Conservation (phyloP, 2,797 vertebrate genomes). For the Artibeus lituratus region DNA sequence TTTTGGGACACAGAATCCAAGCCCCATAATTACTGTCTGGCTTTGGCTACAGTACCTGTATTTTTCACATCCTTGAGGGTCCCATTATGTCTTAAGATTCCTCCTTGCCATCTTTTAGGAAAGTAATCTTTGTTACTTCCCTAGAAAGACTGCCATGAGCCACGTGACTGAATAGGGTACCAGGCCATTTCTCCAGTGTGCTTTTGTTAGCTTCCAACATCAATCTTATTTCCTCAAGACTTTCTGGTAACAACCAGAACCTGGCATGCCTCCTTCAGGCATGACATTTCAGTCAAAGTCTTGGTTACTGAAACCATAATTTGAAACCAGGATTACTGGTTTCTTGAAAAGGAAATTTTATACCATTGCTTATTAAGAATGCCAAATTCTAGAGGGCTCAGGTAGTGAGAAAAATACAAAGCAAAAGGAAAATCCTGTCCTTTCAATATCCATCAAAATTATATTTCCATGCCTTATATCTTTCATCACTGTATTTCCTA, state of each 20-base stretch:
- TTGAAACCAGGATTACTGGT: background rate
- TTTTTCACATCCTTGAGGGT: background rate
- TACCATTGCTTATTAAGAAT: background rate
- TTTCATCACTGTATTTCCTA: background rate
- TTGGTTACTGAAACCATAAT: background rate
- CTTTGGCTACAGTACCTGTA: background rate
- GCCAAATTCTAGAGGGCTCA: background rate
- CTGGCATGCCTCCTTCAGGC: background rate
- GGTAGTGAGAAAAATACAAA: background rate
- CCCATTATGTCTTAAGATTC: background rate
- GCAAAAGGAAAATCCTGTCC: background rate
- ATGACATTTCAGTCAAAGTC: background rate
- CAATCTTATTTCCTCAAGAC: background rate
- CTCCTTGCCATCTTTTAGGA: background rate
- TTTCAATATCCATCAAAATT: background rate
- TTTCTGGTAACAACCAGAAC: background rate
- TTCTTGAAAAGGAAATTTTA: background rate
- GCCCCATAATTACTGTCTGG: background rate
- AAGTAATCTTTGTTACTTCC: background rate
- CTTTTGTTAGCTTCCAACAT: background rate
- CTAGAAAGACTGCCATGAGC: background rate
- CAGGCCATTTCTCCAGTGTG: background rate
- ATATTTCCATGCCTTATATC: background rate
- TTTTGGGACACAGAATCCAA: background rate
- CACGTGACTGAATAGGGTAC: background rate